Evolutionary conservation across 2,888 invertebrate species (phyloP).

Genomic region (Ectropis crepuscularia): DNA sequence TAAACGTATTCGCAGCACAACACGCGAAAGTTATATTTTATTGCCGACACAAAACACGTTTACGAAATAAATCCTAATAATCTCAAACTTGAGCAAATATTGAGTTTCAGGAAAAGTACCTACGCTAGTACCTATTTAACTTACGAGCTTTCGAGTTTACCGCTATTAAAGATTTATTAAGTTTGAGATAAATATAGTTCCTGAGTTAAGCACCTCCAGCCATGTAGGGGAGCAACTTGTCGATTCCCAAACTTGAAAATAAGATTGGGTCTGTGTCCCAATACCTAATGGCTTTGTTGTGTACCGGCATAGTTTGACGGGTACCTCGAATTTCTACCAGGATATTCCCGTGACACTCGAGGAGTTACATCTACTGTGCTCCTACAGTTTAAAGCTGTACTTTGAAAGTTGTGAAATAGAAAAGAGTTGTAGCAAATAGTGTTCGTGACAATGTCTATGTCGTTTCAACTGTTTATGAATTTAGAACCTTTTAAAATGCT

Average conservation of each 20-base stretch:
- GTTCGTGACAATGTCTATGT: not conserved
- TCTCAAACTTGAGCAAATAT: constrained; percentile 16
- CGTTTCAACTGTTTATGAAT: not conserved
- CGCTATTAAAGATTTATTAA: constrained; percentile 31
- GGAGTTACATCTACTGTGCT: constrained; percentile 57
- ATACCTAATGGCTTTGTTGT: constrained; percentile 77
- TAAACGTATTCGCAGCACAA: constrained; percentile 6
- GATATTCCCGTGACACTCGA: constrained; percentile 63
- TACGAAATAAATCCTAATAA: constrained; percentile 17
- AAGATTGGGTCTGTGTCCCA: constrained; percentile 64
- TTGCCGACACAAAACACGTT: constrained; percentile 12
- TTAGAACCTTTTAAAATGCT: too few relatives aligned
- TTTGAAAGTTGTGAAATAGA: constrained; percentile 25
- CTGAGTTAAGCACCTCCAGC: constrained; percentile 41
- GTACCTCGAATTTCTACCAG: constrained; percentile 61
- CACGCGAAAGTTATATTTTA: constrained; percentile 8
- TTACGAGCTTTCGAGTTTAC: not conserved
- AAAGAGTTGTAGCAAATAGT: not conserved
- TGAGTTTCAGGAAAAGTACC: not conserved
- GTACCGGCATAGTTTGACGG: constrained; percentile 67
- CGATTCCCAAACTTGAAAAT: constrained; percentile 67
- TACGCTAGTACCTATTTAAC: constrained; percentile 1
- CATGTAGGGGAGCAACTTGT: constrained; percentile 55
- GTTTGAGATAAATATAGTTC: constrained; percentile 29
- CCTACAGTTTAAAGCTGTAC: constrained; percentile 48